A percentile compares a stretch with the other conserved stretches of the same genome.
Conservation (phyloP, 2,797 vertebrate species). For the Malacoctenus gilli region DNA sequence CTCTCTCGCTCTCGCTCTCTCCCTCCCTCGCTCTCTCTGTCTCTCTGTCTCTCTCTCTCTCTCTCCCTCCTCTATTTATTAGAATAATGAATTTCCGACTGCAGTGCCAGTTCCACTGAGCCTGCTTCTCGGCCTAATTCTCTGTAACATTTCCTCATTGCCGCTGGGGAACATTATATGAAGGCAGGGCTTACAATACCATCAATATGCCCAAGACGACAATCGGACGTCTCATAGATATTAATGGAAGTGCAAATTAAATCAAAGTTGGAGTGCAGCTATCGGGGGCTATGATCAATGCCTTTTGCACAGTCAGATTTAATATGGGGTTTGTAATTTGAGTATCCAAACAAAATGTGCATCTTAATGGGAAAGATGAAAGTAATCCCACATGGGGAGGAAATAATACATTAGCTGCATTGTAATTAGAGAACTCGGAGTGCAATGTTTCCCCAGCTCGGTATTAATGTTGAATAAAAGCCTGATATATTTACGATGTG, state of each 20-base stretch:
- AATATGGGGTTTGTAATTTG: constrained; percentile 82
- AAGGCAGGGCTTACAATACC: constrained; percentile 82
- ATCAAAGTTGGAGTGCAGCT: constrained; percentile 82
- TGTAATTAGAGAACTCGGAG: constrained; percentile 79
- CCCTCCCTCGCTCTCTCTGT: constrained; percentile 35
- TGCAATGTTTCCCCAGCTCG: constrained; percentile 72
- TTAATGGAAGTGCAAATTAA: constrained; percentile 85
- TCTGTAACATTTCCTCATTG: constrained; percentile 81
- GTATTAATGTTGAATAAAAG: constrained; percentile 75
- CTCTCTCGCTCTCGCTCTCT: constrained; percentile 33
- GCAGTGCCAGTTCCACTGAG: constrained; percentile 79
- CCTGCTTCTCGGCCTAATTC: constrained; percentile 79
- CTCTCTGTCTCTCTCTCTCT: constrained; percentile 39
- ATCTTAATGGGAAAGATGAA: constrained; percentile 82
- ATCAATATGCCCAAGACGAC: constrained; percentile 83
- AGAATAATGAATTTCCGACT: constrained; percentile 82
- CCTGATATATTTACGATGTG: constrained; percentile 60
- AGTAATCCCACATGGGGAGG: constrained; percentile 78
- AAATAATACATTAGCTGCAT: constrained; percentile 81
- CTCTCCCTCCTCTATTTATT: constrained; percentile 77
- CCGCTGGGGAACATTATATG: constrained; percentile 83
- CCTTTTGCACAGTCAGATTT: constrained; percentile 82
- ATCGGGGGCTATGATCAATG: constrained; percentile 84
- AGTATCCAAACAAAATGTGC: constrained; percentile 84
- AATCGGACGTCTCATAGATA: constrained; percentile 85